Base-by-base conservation (phyloP, 2,888 invertebrate genomes). In the Lysandra coridon region DNA sequence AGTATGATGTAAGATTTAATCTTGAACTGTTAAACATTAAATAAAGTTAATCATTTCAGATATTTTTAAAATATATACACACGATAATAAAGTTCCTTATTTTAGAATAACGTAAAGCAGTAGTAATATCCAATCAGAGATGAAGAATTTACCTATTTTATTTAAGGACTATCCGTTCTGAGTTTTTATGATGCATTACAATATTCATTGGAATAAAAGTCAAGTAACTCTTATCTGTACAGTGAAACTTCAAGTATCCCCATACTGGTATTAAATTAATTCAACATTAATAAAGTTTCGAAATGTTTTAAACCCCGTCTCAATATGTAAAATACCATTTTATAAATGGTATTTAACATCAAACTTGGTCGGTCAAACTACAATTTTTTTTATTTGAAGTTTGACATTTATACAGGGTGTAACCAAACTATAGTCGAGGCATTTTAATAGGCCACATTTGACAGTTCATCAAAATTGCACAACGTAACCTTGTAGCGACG, bases 41-140 rank as follows among this genome's bases (percentile, higher is more conserved):
- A 57, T 77, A 77, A 57, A 77, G 30, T 78, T 60, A 78, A 30
- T 78, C 33, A 78, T 33, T 75, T 14, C 74, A 77, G 14, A 37
- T 69, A 33, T 14, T 69, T 69, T 37, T n/a, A 69, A 64, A 69
- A 69, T 69, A 69, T 69, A 69, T 69, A 69, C 69, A 69, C 14
- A 69, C 53, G 12, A 64, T 14, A 69, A 17, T 69, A 69, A 33
- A 69, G 69, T 69, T 69, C 14, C 4, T 69, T 33, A 37, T 4
- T 14, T 5, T 69, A 37, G 4, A 69, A 23, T 69, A 4, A 69
- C 4, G 69, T 69, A 33, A 69, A 37, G 17, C 69, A 69, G 2
- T 69, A 33, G 69, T 4, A 33, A 69, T 33, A 69, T 69, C 69
- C 69, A 69, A 69, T 69, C 69, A 64, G 64, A 64, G 23, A 30